These are phyloP conservation scores for Geotrupes spiniger DNA, from an alignment of 2,888 invertebrate species.

Conservation along the genomic window DNA sequence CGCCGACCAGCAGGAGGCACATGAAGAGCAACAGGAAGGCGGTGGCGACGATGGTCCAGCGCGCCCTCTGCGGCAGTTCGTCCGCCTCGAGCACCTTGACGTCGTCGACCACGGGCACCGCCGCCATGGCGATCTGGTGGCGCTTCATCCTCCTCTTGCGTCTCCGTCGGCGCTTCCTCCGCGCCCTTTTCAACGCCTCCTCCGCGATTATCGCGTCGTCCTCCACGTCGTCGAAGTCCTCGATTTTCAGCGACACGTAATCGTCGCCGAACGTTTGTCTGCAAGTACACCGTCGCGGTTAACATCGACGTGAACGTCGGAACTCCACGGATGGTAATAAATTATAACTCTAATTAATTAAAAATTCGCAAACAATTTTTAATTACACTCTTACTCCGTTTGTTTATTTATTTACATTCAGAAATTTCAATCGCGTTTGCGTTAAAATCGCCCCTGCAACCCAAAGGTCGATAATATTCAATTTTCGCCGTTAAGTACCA, in stretches of 20 bases:
- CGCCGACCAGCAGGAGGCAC: constrained; percentile 86
- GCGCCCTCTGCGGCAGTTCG: constrained; percentile 77
- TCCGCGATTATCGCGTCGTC: constrained; percentile 39
- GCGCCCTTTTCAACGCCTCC: constrained; percentile 43
- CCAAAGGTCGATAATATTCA: too few species aligned
- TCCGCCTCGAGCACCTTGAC: constrained; percentile 71
- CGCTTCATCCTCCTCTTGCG: constrained; percentile 39
- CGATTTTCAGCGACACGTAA: constrained; percentile 54
- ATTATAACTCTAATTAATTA: too few species aligned
- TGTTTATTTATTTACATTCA: too few species aligned
- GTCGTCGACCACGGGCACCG: constrained; percentile 38
- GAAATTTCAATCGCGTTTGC: too few species aligned
- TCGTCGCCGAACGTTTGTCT: constrained; percentile 53
- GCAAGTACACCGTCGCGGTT: too few species aligned
- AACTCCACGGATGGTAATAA: too few species aligned
- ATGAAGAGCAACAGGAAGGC: constrained; percentile 84
- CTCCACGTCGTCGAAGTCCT: constrained; percentile 45
- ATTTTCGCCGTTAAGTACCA: too few species aligned
- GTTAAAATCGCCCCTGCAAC: too few species aligned
- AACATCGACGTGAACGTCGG: too few species aligned
- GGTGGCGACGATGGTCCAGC: constrained; percentile 89
- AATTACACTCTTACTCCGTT: too few species aligned
- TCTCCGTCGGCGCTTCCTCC: constrained; percentile 45
- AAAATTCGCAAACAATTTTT: too few species aligned
- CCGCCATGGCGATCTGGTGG: constrained; percentile 28